Percentiles rank a stretch among this genome's conserved stretches.
These are phyloP conservation scores for Blastobasis lacticolella DNA, from an alignment of 2,888 invertebrate species.

Conservation along the genomic window DNA sequence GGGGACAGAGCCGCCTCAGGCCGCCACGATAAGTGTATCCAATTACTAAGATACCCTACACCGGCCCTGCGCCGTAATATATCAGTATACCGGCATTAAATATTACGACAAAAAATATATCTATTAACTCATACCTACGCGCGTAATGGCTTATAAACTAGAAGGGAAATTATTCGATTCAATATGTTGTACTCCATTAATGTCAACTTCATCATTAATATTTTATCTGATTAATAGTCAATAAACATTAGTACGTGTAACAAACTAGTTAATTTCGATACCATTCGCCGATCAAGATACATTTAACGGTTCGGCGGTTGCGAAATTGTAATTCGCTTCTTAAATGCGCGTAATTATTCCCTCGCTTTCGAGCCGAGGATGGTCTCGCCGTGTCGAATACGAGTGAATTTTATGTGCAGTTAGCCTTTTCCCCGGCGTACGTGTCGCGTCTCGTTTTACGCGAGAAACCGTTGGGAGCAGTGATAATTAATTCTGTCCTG, in stretches of 20 bases:
- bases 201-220: no score
- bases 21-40: conserved; percentile 62
- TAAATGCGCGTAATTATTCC: not conserved
- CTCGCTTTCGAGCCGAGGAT: not conserved
- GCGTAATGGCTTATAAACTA: not conserved
- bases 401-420: conserved; percentile 33
- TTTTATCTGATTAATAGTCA: no score
- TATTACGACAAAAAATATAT: conserved; percentile 10
- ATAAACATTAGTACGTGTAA: no score
- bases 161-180: no score
- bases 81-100: conserved; percentile 10
- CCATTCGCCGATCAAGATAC: no score
- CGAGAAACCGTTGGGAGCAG: conserved; percentile 62
- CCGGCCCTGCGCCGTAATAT: conserved; percentile 29
- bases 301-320: no score
- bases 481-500: conserved; percentile 65
- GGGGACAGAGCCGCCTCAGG: conserved; percentile 56
- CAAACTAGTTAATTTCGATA: no score
- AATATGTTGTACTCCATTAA: no score
- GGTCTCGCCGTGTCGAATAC: conserved; percentile 9
- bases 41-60: conserved; percentile 57
- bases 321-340: not conserved
- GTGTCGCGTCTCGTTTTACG: conserved; percentile 61
- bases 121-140: not conserved
- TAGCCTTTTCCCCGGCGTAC: conserved; percentile 53